Base-by-base conservation (phyloP, 2,113 vertebrate species). In the Ahaetulla prasina region DNA sequence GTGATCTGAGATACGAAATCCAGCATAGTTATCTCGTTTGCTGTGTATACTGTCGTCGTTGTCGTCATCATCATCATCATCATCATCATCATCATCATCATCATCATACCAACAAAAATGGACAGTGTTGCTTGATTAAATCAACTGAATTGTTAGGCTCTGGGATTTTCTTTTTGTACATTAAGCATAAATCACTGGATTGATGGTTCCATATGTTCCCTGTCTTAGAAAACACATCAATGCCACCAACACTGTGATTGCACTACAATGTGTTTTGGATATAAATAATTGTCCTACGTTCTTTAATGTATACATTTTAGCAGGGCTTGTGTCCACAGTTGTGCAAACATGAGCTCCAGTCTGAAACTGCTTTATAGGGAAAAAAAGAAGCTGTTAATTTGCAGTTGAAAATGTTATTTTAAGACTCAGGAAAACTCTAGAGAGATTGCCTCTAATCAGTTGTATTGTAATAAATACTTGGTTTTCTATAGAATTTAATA, bases 261-360 rank as follows among this genome's bases (percentile, higher is more conserved):
- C 27, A 91, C 4, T 89, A 54, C 95, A 94, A 94, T 93, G 91
- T 94, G 88, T 93, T 60, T 47, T 55, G 25, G 50, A 97, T 97
- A 97, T 94, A 96, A 96, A 96, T 95, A 91, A 96, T 93, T 96
- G 96, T 53, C 35, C 53, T 39, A 85, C 91, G 86, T 93, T 95
- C 88, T 91, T 96, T 95, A 94, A 95, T 93, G 80, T 84, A 27
- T 95, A 93, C 93, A 95, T 94, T 93, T 94, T 63, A 94, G 23
- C 89, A 49, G 94, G 89, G 52, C 68, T 87, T 94, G 87, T 93
- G 84, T 95, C 93, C 96, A 18, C 92, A 89, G 85, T 95, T 94
- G 91, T 94, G 94, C 94, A 97, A 96, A 96, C 93, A 96, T 91
- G 91, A 94, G 57, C 63, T 87, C 95, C 94, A 89, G 93, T 92